Evolutionary conservation across 2,113 vertebrate genomes (phyloP), one percentile per base, ranked within the genome.

Genomic region (Mormyrus lacerda): DNA sequence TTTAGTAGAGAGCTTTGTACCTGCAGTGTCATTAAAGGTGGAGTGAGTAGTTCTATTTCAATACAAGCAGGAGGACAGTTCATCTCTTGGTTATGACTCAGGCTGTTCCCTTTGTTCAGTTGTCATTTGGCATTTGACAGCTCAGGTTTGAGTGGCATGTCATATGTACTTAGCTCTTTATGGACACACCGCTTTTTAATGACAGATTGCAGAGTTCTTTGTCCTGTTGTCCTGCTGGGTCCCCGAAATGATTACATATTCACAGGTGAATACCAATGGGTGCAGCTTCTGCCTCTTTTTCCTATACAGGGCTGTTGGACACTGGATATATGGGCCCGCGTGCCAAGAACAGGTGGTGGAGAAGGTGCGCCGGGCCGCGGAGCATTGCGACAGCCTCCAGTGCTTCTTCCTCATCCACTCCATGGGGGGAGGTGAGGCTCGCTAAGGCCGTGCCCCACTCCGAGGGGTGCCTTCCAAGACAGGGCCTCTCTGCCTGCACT

Each of bases 351-450:
- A 94, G 91, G 97, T 99, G 47, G 94, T 98, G 92, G 97, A 99
- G 87, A 97, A 95, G 88, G 94, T 99, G 65, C 96, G 98, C 89
- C 97, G 94, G 91, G 94, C 96, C 0, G 97, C 97, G 48, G 98
- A 99, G 69, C 96, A 97, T 21, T 99, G 98, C 90, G 98, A 99
- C 92, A 98, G 97, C 91, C 96, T 99, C 10, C 98, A 99, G 92
- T 97, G 97, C 90, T 99, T 99, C 91, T 99, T 99, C 91, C 91
- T 99, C 87, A 96, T 99, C 91, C 98, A 99, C 93, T 99, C 98
- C 27, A 98, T 99, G 98, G 98, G 98, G 94, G 98, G 98, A 95
- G 98, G 98, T 99, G 94, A 96, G 94, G 65, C 87, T 45, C 51
- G 3, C 3, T 47, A 47, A 24, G 44, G 84, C 17, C 5, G 21